Conservation (phyloP, 2,797 vertebrate species). For the Erethizon dorsatum region DNA sequence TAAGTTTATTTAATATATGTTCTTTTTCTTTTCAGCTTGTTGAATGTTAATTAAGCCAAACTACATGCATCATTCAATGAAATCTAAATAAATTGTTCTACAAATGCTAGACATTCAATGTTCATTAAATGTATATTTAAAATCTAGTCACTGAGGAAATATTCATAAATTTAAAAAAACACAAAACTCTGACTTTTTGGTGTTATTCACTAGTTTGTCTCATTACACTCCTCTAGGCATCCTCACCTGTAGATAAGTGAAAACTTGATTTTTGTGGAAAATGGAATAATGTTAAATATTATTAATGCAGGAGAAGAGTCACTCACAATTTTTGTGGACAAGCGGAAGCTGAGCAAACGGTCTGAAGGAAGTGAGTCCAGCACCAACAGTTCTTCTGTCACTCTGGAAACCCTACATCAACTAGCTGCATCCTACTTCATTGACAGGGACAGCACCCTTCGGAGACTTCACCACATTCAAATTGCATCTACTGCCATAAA, state of each 20-base stretch:
- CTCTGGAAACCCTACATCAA: conserved; percentile 96
- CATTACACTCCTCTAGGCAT: neutral
- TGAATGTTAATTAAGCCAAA: neutral
- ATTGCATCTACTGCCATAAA: conserved; percentile 98
- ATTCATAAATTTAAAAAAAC: neutral
- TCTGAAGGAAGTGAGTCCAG: conserved; percentile 93
- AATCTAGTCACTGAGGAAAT: neutral
- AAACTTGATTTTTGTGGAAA: neutral
- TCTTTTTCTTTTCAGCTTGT: neutral
- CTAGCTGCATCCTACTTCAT: conserved; percentile 99
- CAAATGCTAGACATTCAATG: neutral
- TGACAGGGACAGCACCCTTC: conserved; percentile 97
- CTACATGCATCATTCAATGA: neutral
- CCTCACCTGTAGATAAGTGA: neutral
- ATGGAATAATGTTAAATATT: conserved; percentile 50
- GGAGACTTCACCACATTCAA: conserved; percentile 97
- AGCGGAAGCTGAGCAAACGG: conserved; percentile 96
- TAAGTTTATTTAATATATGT: neutral
- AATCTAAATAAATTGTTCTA: neutral
- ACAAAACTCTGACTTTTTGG: neutral
- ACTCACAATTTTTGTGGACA: conserved; percentile 99
- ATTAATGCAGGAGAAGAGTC: conserved; percentile 95
- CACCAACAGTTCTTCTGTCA: conserved; percentile 94
- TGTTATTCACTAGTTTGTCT: neutral
- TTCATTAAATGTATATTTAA: neutral